A percentile compares a stretch with the other conserved stretches of the same genome.
Evolutionary conservation across 92 coral and sea anemone genomes (phyloP).

Genomic region (Blastomussa wellsi): DNA sequence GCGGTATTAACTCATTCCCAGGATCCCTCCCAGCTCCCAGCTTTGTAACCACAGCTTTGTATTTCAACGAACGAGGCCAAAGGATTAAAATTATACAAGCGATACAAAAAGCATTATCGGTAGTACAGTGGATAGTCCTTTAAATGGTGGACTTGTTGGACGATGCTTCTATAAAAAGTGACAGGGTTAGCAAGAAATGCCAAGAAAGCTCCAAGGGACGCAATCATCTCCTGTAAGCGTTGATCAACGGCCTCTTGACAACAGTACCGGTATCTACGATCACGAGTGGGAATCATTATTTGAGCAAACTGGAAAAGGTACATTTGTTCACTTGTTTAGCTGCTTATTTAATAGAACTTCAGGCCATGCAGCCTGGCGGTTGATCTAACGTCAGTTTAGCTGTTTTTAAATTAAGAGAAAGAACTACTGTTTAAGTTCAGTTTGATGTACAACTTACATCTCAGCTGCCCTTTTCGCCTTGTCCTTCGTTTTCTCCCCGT

Average conservation of each 20-base stretch:
- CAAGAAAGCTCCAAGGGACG: not conserved
- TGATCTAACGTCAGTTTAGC: not conserved
- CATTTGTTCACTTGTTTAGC: not conserved
- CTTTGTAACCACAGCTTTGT: not conserved
- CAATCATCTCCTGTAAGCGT: conserved; percentile 12
- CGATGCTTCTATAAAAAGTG: not conserved
- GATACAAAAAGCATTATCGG: not conserved
- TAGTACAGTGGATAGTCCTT: not conserved
- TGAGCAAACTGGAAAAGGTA: conserved; percentile 74
- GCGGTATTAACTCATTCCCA: not conserved
- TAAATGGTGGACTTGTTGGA: not conserved
- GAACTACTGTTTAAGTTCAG: not conserved
- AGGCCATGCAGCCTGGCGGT: no score
- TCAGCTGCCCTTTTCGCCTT: no score
- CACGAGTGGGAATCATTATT: conserved; percentile 80
- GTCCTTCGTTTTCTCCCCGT: no score
- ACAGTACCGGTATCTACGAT: conserved; percentile 23
- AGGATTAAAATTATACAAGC: not conserved
- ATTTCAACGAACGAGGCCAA: conserved; percentile 23
- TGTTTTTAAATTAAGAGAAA: not conserved
- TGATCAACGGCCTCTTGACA: conserved; percentile 27
- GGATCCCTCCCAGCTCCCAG: not conserved
- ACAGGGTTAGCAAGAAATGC: not conserved
- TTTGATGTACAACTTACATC: not conserved
- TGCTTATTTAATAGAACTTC: not conserved